These are phyloP conservation scores for Electrona antarctica DNA, from an alignment of 2,113 vertebrate genomes.

Conservation along the genomic window DNA sequence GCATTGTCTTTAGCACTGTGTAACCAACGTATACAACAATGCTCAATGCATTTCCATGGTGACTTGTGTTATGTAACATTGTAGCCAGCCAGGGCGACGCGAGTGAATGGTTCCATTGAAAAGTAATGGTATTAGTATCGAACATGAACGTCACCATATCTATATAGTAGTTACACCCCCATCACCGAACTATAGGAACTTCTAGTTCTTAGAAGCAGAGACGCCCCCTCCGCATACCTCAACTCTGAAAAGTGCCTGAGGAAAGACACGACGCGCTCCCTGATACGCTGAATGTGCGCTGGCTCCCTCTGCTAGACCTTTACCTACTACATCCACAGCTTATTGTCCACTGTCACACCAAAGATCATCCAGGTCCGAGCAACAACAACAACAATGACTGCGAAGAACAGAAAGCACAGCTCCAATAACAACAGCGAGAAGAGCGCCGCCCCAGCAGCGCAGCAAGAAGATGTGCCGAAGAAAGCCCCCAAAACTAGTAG, in stretches of 20 bases:
- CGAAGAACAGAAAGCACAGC: conserved; percentile 71
- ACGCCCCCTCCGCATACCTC: conserved; percentile 73
- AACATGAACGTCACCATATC: too few species aligned
- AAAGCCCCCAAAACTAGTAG: conserved; percentile 59
- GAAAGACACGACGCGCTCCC: conserved; percentile 73
- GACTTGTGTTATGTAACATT: too few species aligned
- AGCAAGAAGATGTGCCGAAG: conserved; percentile 73
- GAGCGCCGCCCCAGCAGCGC: conserved; percentile 8
- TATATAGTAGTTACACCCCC: too few species aligned
- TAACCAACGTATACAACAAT: too few species aligned
- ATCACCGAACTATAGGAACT: too few species aligned
- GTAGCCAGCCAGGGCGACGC: too few species aligned
- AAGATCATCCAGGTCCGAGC: neutral
- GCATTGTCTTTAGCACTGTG: neutral
- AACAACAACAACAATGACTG: conserved; percentile 61
- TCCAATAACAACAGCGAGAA: conserved; percentile 54
- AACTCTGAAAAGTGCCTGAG: conserved; percentile 25
- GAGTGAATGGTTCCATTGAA: too few species aligned
- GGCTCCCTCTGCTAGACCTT: conserved; percentile 59
- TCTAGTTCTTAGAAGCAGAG: conserved; percentile 16
- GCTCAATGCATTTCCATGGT: too few species aligned
- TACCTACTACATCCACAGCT: too few species aligned
- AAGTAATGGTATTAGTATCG: too few species aligned
- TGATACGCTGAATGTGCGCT: conserved; percentile 70
- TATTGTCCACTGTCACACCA: neutral